phyloP scores from a whole-genome alignment of 1,140 invertebrate species.

The Colletes latitarsis region DNA sequence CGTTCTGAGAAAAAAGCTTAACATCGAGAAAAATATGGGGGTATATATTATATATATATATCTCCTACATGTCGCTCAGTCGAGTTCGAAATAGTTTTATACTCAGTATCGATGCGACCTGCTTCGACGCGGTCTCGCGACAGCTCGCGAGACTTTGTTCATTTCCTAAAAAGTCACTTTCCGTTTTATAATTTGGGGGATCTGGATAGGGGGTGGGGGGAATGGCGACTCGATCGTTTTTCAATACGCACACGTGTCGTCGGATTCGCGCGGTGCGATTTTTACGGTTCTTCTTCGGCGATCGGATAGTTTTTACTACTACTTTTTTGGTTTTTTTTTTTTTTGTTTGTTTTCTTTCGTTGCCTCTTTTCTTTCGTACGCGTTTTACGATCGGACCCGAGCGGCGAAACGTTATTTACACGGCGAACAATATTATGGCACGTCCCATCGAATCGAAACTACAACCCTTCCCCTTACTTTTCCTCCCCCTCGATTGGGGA shows the following conservation, averaged over 20 bases:
- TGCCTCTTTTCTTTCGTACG: not conserved
- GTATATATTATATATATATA: conserved; percentile 65
- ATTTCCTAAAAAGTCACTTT: conserved; percentile 69
- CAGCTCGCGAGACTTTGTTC: conserved; percentile 71
- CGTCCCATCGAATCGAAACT: conserved; percentile 16
- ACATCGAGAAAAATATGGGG: conserved; percentile 80
- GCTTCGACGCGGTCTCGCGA: conserved; percentile 41
- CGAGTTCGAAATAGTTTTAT: conserved; percentile 77
- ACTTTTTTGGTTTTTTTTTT: too few species aligned
- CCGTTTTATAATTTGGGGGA: conserved; percentile 57
- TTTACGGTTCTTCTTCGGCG: not conserved
- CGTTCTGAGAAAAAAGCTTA: conserved; percentile 77
- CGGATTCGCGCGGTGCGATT: not conserved
- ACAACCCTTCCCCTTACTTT: not conserved
- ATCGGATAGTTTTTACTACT: not conserved
- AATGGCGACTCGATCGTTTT: conserved; percentile 55
- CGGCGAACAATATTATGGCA: conserved; percentile 28
- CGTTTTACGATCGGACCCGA: not conserved
- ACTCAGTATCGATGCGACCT: conserved; percentile 65
- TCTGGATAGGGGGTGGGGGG: not conserved
- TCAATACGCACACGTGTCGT: conserved; percentile 12
- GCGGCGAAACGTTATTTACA: conserved; percentile 35
- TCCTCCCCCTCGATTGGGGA: too few species aligned
- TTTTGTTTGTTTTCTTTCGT: not conserved
- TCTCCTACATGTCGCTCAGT: conserved; percentile 74